phyloP scores from a whole-genome alignment of 2,797 vertebrate species.

The Pachyuromys duprasi region DNA sequence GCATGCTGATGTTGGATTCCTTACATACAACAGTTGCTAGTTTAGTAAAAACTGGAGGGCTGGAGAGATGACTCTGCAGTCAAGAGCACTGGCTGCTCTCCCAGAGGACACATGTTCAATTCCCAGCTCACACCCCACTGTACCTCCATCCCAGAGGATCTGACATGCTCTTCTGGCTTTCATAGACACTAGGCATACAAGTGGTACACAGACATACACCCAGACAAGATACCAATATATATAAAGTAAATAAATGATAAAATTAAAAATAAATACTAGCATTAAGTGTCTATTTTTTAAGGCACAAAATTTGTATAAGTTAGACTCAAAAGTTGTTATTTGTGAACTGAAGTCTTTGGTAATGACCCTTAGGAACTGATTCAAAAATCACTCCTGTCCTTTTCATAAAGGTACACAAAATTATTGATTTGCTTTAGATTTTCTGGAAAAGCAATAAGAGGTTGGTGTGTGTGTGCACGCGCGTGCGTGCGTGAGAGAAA shows the following conservation, averaged over 20 bases:
- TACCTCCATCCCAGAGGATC: neutral
- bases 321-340: neutral
- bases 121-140: neutral
- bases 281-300: too few species aligned
- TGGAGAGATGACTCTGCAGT: neutral
- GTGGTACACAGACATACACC: too few species aligned
- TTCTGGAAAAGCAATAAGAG: slow-evolving; percentile 36
- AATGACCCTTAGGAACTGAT: slow-evolving; percentile 54
- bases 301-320: neutral
- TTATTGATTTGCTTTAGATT: neutral
- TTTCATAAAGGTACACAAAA: slow-evolving; percentile 46
- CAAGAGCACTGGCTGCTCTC: neutral
- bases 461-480: neutral
- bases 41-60: slow-evolving; percentile 27
- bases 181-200: neutral
- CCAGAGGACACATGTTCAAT: too few species aligned
- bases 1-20: neutral
- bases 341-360: slow-evolving; percentile 42
- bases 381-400: neutral
- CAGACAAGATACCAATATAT: neutral
- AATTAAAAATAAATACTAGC: too few species aligned
- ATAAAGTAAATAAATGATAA: too few species aligned
- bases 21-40: neutral
- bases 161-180: neutral
- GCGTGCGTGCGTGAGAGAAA: neutral